Conservation (phyloP, 2,113 vertebrate genomes). For the Takifugu flavidus region DNA sequence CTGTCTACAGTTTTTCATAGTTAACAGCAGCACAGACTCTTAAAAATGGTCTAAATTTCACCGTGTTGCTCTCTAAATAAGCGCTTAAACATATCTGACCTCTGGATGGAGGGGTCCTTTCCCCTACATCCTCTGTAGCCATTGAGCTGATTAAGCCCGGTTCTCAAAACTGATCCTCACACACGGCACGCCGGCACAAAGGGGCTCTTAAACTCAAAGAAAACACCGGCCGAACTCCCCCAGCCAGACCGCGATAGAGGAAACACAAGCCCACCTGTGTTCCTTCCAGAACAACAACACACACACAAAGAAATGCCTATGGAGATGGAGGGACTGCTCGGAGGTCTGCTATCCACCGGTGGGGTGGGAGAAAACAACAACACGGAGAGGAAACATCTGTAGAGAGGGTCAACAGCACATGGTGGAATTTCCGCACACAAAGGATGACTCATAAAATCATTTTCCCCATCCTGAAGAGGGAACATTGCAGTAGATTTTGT, state of each 20-base stretch:
- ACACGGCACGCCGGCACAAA: slow-evolving; percentile 3
- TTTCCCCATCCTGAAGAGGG: slow-evolving; percentile 4
- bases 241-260: neutral
- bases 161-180: slow-evolving; percentile 6
- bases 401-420: slow-evolving; percentile 51
- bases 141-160: too few species aligned
- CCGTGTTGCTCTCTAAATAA: neutral
- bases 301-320: neutral
- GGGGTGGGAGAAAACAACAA: slow-evolving; percentile 47
- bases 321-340: neutral
- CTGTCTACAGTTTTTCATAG: too few species aligned
- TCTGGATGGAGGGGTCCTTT: neutral
- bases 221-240: slow-evolving; percentile 19
- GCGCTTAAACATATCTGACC: neutral
- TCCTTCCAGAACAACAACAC: slow-evolving; percentile 4
- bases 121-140: neutral
- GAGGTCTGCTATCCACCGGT: slow-evolving; percentile 6
- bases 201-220: neutral
- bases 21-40: neutral
- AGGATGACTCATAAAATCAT: slow-evolving; percentile 43
- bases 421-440: slow-evolving; percentile 51
- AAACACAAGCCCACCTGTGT: slow-evolving; percentile 21
- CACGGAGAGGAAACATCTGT: slow-evolving; percentile 71
- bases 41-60: neutral
- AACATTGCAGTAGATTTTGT: neutral